Conservation (phyloP, 2,888 invertebrate species). For the Branchipolynoe longqiensis region DNA sequence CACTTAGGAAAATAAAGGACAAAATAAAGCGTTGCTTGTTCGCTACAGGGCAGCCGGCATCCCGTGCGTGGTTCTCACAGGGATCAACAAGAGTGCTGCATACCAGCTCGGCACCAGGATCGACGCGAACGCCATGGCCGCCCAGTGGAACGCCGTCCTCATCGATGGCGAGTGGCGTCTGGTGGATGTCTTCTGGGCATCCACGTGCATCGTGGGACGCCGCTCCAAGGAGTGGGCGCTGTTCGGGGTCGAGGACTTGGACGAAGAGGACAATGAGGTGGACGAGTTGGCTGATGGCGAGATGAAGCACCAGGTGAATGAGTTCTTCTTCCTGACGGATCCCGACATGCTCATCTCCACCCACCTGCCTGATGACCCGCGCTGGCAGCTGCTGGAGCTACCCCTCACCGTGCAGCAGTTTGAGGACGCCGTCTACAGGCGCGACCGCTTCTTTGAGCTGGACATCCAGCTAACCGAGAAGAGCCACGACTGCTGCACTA, state of each 20-base stretch:
- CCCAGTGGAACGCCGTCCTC: conserved; percentile 81
- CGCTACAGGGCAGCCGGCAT: conserved; percentile 76
- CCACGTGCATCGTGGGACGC: conserved; percentile 77
- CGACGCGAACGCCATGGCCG: conserved; percentile 76
- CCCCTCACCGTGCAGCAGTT: conserved; percentile 72
- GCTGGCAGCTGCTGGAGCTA: conserved; percentile 78
- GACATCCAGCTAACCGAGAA: conserved; percentile 71
- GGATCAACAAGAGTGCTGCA: conserved; percentile 80
- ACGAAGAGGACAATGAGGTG: conserved; percentile 71
- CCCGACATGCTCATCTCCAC: conserved; percentile 78
- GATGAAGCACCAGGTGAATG: conserved; percentile 78
- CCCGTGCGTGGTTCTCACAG: conserved; percentile 77
- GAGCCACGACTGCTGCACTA: conserved; percentile 71
- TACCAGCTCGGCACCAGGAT: conserved; percentile 76
- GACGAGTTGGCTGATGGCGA: conserved; percentile 70
- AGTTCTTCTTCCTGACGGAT: conserved; percentile 80
- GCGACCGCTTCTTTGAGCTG: conserved; percentile 78
- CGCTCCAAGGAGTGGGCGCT: conserved; percentile 77
- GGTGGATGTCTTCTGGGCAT: conserved; percentile 80
- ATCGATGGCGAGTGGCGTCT: conserved; percentile 78
- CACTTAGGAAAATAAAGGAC: no score
- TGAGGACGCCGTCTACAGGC: conserved; percentile 76
- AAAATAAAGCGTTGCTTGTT: conserved; percentile 7
- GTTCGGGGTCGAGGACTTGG: conserved; percentile 74
- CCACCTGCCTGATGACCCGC: conserved; percentile 77